These are phyloP conservation scores for Nothobranchius kuhntae DNA, from an alignment of 2,113 vertebrate species.

Conservation along the genomic window DNA sequence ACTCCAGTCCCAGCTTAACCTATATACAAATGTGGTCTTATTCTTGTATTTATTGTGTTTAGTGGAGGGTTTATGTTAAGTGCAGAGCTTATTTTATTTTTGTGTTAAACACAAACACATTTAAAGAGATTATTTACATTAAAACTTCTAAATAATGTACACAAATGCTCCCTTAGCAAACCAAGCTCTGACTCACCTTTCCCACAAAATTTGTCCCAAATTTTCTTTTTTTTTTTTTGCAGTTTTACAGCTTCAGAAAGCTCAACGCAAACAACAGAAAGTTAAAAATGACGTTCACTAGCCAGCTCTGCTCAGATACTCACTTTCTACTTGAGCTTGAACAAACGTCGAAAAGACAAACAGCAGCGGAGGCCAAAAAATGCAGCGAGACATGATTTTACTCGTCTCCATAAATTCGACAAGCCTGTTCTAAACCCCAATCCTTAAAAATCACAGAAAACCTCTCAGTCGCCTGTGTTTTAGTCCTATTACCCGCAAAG, in stretches of 20 bases:
- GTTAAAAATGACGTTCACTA: background rate
- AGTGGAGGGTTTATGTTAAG: too few species aligned
- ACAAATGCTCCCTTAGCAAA: too few species aligned
- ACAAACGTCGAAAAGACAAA: conserved; percentile 23
- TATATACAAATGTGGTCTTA: too few species aligned
- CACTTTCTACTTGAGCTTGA: conserved; percentile 66
- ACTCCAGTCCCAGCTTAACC: too few species aligned
- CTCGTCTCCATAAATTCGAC: background rate
- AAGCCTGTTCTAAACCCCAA: background rate
- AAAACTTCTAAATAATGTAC: too few species aligned
- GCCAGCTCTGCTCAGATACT: conserved; percentile 21
- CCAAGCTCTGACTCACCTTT: too few species aligned
- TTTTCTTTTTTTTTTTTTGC: too few species aligned
- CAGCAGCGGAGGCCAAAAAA: conserved; percentile 7
- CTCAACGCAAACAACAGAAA: background rate
- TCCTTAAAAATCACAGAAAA: background rate
- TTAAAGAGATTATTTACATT: too few species aligned
- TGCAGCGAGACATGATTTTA: conserved; percentile 44
- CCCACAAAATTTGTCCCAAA: too few species aligned
- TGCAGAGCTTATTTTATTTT: too few species aligned
- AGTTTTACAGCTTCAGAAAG: background rate
- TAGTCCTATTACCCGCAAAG: background rate
- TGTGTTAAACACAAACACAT: too few species aligned
- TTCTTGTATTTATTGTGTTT: too few species aligned
- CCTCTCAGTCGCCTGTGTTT: conserved; percentile 7